A percentile compares a stretch with the other conserved stretches of the same genome.
These are phyloP conservation scores for Gryon sp. DNA, from an alignment of 1,140 invertebrate species.

Conservation along the genomic window DNA sequence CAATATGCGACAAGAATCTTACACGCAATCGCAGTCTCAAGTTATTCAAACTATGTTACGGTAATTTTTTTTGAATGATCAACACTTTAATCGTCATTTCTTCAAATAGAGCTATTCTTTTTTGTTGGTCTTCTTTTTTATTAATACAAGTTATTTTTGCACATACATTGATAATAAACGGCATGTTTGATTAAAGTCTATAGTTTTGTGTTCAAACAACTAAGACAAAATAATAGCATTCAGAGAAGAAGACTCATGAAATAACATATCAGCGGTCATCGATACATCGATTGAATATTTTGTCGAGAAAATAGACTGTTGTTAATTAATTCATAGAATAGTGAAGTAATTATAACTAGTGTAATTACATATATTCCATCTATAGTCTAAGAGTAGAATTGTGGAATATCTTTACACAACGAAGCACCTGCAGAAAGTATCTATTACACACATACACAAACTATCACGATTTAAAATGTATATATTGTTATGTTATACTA, in stretches of 20 bases:
- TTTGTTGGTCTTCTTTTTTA: no score
- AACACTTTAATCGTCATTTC: no score
- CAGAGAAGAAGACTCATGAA: no score
- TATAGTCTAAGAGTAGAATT: slow-evolving; percentile 2
- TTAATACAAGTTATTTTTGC: no score
- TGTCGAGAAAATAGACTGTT: neutral
- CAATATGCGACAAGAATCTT: slow-evolving; percentile 14
- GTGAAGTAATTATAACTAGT: slow-evolving; percentile 29
- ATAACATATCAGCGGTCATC: no score
- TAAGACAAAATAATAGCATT: no score
- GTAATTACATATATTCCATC: slow-evolving; percentile 16
- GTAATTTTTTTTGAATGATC: neutral
- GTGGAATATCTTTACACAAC: slow-evolving; percentile 20
- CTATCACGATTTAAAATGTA: no score
- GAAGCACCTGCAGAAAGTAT: neutral
- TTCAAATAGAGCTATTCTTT: no score
- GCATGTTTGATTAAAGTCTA: no score
- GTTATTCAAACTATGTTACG: neutral
- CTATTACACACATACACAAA: neutral
- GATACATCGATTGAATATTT: slow-evolving; percentile 12
- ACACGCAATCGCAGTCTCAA: neutral
- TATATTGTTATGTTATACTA: no score
- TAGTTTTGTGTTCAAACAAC: no score
- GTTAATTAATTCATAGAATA: slow-evolving; percentile 10
- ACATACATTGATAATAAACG: no score